These are phyloP conservation scores for Drosophila grimshawi DNA, from an alignment of 1,140 invertebrate genomes.

Conservation along the genomic window DNA sequence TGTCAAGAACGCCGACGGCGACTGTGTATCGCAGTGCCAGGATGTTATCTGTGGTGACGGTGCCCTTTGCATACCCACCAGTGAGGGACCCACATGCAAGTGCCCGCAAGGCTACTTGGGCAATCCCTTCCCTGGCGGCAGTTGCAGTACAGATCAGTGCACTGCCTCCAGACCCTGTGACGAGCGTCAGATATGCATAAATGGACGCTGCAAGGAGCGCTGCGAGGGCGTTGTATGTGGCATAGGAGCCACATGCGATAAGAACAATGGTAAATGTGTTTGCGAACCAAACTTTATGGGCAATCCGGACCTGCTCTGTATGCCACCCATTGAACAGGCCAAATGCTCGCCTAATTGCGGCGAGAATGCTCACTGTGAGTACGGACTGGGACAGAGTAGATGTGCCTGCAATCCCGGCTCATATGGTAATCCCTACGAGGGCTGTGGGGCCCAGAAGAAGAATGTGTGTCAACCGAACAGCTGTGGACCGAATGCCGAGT, in stretches of 20 bases:
- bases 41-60: constrained; percentile 91
- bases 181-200: constrained; percentile 91
- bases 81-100: constrained; percentile 93
- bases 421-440: constrained; percentile 94
- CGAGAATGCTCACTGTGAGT: constrained; percentile 94
- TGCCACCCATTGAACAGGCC: constrained; percentile 93
- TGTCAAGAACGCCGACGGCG: constrained; percentile 89
- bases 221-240: constrained; percentile 94
- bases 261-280: constrained; percentile 91
- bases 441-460: constrained; percentile 89
- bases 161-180: constrained; percentile 90
- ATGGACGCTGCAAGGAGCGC: constrained; percentile 92
- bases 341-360: constrained; percentile 92
- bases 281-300: constrained; percentile 95
- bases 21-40: constrained; percentile 93
- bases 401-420: constrained; percentile 94
- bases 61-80: constrained; percentile 94
- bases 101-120: constrained; percentile 93
- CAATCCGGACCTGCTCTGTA: constrained; percentile 94
- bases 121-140: constrained; percentile 95
- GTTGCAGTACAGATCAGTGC: constrained; percentile 92
- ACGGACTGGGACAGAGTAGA: constrained; percentile 88
- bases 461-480: constrained; percentile 89
- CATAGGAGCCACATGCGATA: constrained; percentile 92
- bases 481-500: constrained; percentile 92